Percentiles rank a stretch among this genome's conserved stretches.
Conservation (phyloP, 2,888 invertebrate genomes). For the Helleia helle region DNA sequence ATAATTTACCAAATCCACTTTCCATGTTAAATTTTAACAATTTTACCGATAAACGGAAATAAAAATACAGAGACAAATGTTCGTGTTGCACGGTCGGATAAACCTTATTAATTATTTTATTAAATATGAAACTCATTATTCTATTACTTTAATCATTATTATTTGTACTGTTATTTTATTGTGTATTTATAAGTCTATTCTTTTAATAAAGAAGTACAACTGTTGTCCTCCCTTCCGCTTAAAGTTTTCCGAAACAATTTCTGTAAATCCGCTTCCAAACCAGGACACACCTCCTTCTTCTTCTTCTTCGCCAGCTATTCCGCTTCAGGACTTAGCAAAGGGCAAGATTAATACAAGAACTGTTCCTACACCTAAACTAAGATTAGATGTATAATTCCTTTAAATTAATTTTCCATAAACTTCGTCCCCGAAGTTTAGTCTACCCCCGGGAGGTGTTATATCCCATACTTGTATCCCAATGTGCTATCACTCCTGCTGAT, state of each 20-base stretch:
- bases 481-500: neutral
- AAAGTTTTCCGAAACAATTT: neutral
- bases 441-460: neutral
- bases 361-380: neutral
- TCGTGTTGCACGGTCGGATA: no score
- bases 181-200: neutral
- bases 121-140: conserved; percentile 5
- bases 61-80: no score
- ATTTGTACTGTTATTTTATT: neutral
- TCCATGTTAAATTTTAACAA: no score
- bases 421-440: conserved; percentile 1
- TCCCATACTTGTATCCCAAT: neutral
- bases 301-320: neutral
- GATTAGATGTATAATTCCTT: neutral
- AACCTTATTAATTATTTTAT: no score
- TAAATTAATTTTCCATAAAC: neutral
- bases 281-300: no score
- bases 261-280: neutral
- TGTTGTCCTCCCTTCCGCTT: neutral
- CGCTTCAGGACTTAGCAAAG: neutral
- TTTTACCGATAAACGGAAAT: no score
- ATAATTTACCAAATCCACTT: no score
- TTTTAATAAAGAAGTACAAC: neutral
- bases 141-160: neutral
- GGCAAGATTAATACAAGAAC: no score